Evolutionary conservation across 2,888 invertebrate genomes (phyloP), one percentile per base, ranked within the genome.

Genomic region (Drosophila neutralis): DNA sequence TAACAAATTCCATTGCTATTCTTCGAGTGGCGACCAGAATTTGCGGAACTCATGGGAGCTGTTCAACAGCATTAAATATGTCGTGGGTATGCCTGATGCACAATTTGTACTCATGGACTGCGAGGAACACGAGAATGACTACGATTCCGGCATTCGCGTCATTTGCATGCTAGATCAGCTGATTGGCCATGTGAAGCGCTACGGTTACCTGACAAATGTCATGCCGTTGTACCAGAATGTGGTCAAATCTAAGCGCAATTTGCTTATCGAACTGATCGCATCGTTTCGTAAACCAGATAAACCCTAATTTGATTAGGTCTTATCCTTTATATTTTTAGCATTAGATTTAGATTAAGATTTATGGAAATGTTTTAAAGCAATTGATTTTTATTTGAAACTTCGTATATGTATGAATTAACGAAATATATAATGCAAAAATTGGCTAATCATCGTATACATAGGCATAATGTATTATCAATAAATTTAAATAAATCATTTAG

Each of bases 121-220:
- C 89, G 93, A 95, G 29, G 96, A 96, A 84, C 98, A 98, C 92
- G 94, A 94, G 57, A 98, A 98, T 93, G 95, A 96, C 10, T 97
- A 97, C 91, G 98, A 98, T 91, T 98, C 98, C 93, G 98, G 98
- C 24, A 94, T 98, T 63, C 97, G 97, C 93, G 96, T 98, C 6
- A 94, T 98, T 53, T 96, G 96, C 87, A 96, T 97, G 93, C 95
- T 96, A 0, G 97, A 98, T 92, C 91, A 91, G 33, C 82, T 93
- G 69, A 88, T 92, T 4, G 91, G 91, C 61, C 89, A 92, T 76
- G 91, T 92, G 27, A 91, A 92, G 78, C 88, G 91, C 15, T 90
- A 74, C 58, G 91, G 92, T 62, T 85, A 89, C 40, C 82, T 92
- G 4, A 89, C 90, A 60, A 91, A 88, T 6, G 86, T 91, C 24